Percentiles rank a stretch among this genome's conserved stretches.
Evolutionary conservation across 2,113 vertebrate genomes (phyloP).

Genomic region (Cyphomyrus plagiostoma): DNA sequence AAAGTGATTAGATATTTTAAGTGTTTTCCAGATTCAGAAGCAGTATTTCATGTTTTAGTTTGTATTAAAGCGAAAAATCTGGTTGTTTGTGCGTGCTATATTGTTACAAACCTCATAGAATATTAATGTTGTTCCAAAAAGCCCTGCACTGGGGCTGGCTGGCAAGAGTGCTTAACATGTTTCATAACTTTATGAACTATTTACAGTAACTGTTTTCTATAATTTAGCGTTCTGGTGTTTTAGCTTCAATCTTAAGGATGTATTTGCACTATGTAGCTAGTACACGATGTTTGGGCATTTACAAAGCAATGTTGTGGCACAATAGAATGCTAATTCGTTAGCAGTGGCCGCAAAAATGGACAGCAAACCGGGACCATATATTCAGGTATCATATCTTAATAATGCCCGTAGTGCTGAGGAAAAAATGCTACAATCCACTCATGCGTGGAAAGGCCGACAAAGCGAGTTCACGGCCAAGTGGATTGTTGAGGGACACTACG

Average conservation of each 20-base stretch:
- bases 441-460: background rate
- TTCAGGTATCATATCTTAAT: background rate
- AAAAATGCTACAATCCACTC: background rate
- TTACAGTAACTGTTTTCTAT: background rate
- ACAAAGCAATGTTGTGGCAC: background rate
- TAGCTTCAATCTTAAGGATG: background rate
- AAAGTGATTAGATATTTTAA: background rate
- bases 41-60: background rate
- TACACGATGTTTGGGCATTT: too few species aligned
- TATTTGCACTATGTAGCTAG: background rate
- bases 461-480: background rate
- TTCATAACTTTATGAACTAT: background rate
- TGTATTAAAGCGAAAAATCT: too few species aligned
- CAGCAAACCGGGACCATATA: background rate
- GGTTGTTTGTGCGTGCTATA: too few species aligned
- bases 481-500: background rate
- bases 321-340: background rate
- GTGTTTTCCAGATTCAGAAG: background rate
- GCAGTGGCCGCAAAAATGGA: background rate
- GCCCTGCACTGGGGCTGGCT: background rate
- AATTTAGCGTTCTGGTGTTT: background rate
- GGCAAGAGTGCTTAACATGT: background rate
- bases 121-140: background rate
- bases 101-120: background rate
- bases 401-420: background rate